Base-by-base conservation (phyloP, 2,888 invertebrate species). In the Hirudinaria manillensis region DNA sequence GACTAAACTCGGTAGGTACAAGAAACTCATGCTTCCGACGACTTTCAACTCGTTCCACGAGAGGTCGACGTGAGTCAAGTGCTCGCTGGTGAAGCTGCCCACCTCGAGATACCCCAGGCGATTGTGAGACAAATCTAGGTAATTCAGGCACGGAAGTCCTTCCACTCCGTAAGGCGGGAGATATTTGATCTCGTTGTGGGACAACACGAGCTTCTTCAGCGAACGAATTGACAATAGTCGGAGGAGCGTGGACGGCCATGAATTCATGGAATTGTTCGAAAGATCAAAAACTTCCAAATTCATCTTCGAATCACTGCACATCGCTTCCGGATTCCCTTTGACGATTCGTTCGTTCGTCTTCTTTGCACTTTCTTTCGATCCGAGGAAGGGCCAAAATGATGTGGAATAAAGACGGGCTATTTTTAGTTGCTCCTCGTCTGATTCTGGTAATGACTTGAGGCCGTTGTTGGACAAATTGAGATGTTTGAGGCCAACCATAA, bases 61-160 rank as follows among this genome's bases (percentile, higher is more conserved):
- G 7, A 61, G 4, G 61, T 61, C 61, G 10, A 61, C 61, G 61
- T 61, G 61, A 61, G 13, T 27, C 24, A 61, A n/a, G 61, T 61
- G 19, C 29, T 61, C 19, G 29, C 29, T 61, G 24, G 61, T 61
- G 61, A 61, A 61, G 10, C 61, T 61, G 61, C 61, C 61, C 24
- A 29, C 29, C 24, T 61, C 61, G 24, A 61, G 29, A 19, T 61
- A 61, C 24, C 10, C 29, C 61, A 61, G 61, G 24, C n/a, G 24
- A 29, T 61, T 61, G 61, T 61, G 61, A 7, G 61, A 61, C 29
- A 61, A 61, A 61, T 61, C 61, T 19, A 61, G 61, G 24, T 61
- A 29, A 7, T 61, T 61, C 29, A 61, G 19, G 24, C 29, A n/a
- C n/a, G 61, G 61, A 24, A 61, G 61, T 61, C n/a, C 29, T 61